These are phyloP conservation scores for Microtus montanus DNA, from an alignment of 2,113 vertebrate genomes.

Conservation along the genomic window DNA sequence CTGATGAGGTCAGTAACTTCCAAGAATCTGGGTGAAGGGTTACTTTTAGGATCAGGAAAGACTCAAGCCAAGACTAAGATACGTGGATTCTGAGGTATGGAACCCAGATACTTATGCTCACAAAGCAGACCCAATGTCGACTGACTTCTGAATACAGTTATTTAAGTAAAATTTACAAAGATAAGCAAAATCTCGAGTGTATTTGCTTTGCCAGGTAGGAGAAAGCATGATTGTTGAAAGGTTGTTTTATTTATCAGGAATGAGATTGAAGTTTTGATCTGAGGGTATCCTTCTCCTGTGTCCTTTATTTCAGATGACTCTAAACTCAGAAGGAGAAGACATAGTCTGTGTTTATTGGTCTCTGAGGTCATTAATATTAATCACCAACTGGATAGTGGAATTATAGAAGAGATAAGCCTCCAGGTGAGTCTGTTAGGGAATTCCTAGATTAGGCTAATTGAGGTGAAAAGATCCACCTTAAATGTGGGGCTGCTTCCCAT, in stretches of 20 bases:
- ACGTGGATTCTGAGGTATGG: background rate
- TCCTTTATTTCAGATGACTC: background rate
- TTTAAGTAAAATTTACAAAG: background rate
- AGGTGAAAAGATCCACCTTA: background rate
- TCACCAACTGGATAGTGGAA: background rate
- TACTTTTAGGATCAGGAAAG: background rate
- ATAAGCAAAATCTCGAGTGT: background rate
- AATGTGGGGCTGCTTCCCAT: background rate
- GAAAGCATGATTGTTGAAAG: background rate
- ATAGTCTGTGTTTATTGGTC: background rate
- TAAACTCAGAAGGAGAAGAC: background rate
- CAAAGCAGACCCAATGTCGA: background rate
- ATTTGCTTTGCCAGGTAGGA: background rate
- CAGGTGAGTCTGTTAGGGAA: background rate
- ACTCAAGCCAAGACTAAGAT: background rate
- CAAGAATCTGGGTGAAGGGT: background rate
- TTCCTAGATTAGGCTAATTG: background rate
- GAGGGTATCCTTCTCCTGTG: background rate
- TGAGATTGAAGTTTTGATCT: background rate
- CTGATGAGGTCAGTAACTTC: background rate
- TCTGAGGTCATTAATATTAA: background rate
- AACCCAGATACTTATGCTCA: background rate
- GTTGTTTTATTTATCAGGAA: too few relatives aligned
- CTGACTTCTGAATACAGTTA: background rate
- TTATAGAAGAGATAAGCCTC: background rate